phyloP scores from a whole-genome alignment of 2,797 vertebrate genomes.

The Danio aesculapii region DNA sequence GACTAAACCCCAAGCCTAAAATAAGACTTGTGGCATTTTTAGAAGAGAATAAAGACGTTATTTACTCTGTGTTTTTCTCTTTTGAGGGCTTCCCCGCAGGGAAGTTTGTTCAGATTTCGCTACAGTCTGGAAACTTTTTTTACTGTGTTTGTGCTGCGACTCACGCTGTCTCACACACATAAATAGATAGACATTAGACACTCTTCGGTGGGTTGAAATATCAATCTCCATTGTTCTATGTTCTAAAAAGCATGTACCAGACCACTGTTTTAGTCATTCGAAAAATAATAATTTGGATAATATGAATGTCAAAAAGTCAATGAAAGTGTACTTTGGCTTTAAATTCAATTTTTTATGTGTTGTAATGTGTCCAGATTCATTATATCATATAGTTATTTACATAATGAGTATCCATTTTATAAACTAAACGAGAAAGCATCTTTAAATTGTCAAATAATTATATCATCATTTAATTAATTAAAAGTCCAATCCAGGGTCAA shows the following conservation, averaged over 20 bases:
- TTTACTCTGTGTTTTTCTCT: slow-evolving; percentile 9
- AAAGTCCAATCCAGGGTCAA: no score
- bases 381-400: no score
- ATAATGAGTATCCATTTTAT: no score
- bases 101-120: slow-evolving; percentile 7
- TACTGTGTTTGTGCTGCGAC: neutral
- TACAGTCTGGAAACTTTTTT: neutral
- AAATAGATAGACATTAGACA: neutral
- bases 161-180: neutral
- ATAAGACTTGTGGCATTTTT: slow-evolving; percentile 16
- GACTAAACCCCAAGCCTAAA: slow-evolving; percentile 4
- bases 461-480: no score
- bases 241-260: neutral
- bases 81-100: neutral
- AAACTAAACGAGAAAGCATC: no score
- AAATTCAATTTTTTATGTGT: no score
- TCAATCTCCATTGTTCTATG: neutral
- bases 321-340: no score
- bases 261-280: neutral
- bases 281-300: neutral
- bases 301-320: no score
- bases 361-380: no score
- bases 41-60: slow-evolving; percentile 15
- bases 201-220: neutral
- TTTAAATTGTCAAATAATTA: no score